Evolutionary conservation across 2,797 vertebrate species (phyloP).

Genomic region (Muraenolepis orangiensis): DNA sequence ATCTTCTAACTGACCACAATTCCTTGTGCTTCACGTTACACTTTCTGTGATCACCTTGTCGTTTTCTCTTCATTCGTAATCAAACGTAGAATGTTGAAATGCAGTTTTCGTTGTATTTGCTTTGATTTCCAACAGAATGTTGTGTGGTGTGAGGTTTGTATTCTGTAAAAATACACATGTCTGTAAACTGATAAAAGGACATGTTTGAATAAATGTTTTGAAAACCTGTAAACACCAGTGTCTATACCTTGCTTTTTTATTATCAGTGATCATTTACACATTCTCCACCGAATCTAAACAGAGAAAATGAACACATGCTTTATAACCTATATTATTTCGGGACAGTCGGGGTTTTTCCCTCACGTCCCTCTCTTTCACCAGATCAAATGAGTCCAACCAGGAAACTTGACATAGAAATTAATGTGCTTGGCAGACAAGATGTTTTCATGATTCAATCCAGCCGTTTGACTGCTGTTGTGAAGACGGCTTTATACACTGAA

Average conservation of each 20-base stretch:
- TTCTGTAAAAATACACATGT: neutral
- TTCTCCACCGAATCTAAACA: neutral
- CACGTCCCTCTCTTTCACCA: neutral
- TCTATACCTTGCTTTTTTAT: neutral
- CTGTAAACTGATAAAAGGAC: neutral
- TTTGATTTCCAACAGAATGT: neutral
- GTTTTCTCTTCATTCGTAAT: neutral
- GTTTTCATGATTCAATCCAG: neutral
- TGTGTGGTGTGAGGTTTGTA: neutral
- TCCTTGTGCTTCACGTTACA: neutral
- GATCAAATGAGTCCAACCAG: neutral
- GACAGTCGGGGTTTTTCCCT: neutral
- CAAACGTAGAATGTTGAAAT: neutral
- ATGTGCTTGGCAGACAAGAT: neutral
- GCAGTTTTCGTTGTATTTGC: neutral
- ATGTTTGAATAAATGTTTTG: neutral
- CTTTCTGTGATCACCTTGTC: neutral
- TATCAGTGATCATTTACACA: neutral
- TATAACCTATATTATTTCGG: neutral
- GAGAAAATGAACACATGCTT: neutral
- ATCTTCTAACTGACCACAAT: neutral
- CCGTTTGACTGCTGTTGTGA: neutral
- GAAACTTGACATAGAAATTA: neutral
- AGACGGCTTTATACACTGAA: neutral
- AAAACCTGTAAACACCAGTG: neutral